phyloP scores from a whole-genome alignment of 2,888 invertebrate species.

The Agrenia bidenticulata region DNA sequence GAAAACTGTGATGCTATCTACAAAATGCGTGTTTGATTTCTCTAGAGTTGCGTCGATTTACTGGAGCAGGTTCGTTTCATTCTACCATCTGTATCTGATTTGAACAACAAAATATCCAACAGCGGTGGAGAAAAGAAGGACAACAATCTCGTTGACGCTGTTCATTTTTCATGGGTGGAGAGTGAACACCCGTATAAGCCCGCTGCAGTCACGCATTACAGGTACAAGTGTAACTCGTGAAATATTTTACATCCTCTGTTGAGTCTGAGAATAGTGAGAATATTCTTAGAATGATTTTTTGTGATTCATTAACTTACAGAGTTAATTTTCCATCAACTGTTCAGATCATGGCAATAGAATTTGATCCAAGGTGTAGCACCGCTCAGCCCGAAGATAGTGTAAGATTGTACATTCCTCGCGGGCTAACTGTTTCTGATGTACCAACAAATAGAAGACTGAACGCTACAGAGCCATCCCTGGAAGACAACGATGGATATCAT shows the following conservation, averaged over 20 bases:
- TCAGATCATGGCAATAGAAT: constrained; percentile 89
- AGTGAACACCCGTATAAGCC: constrained; percentile 96
- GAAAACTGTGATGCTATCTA: no score
- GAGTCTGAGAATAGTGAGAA: neutral
- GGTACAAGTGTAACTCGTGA: constrained; percentile 58
- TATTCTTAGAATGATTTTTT: neutral
- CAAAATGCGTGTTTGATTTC: no score
- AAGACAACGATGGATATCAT: constrained; percentile 38
- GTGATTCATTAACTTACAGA: constrained; percentile 57
- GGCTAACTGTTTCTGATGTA: constrained; percentile 24
- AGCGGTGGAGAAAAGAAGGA: constrained; percentile 22
- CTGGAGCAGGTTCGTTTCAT: constrained; percentile 82
- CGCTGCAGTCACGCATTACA: constrained; percentile 78
- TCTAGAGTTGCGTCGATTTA: constrained; percentile 79
- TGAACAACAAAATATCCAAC: constrained; percentile 62
- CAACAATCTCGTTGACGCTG: constrained; percentile 55
- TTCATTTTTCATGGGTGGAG: constrained; percentile 89
- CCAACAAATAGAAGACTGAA: neutral
- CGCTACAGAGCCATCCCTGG: constrained; percentile 17
- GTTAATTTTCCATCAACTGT: constrained; percentile 85
- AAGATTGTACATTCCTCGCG: constrained; percentile 58
- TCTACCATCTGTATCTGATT: constrained; percentile 80
- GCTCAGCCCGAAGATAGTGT: constrained; percentile 87
- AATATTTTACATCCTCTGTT: no score
- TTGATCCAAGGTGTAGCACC: constrained; percentile 87